Base-by-base conservation (phyloP, 2,797 vertebrate genomes). In the Sorex maritimensis region DNA sequence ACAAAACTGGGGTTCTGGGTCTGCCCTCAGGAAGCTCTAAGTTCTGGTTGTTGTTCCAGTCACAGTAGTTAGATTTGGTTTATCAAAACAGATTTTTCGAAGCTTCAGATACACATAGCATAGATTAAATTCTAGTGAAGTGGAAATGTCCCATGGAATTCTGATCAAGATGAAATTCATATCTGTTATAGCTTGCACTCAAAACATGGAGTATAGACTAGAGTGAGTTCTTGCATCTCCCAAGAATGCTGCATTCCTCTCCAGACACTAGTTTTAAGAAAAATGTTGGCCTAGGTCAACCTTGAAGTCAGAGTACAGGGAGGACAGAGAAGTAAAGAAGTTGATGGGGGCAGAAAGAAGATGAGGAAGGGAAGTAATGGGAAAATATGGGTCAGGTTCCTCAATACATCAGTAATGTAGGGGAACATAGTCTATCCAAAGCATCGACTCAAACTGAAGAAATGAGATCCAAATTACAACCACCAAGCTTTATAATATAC, bases 151-250 rank as follows among this genome's bases (percentile, higher is more conserved):
- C 46, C 46, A 8, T 3, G 2, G 4, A 68, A 88, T 71, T 71
- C 69, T 71, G 61, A 65, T 81, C 19, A 81, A 92, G 65, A 38
- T 86, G 49, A 84, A 90, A 74, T 44, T 69, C 19, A 23, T 9
- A 63, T 72, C 5, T 9, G 71, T 1, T 38, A 73, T 69, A 23
- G 12, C 46, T 24, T 81, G 21, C n/a, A 26, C 79, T 88, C 41
- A 85, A 49, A 81, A 12, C 15, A 2, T 15, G 19, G 63, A 1
- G 2, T 72, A 55, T 80, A 8, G 15, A 44, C 14, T 19, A 68
- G 73, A 30, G 11, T 49, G 28, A 75, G 14, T 26, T 11, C 13
- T 61, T 6, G 55, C 10, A 13, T 44, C 10, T 5, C 34, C 1
- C 6, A 75, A 63, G 67, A 67, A 91, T 30, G 21, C 65, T 58